Evolutionary conservation across 2,888 invertebrate species (phyloP).

Genomic region (Endomychus coccineus): DNA sequence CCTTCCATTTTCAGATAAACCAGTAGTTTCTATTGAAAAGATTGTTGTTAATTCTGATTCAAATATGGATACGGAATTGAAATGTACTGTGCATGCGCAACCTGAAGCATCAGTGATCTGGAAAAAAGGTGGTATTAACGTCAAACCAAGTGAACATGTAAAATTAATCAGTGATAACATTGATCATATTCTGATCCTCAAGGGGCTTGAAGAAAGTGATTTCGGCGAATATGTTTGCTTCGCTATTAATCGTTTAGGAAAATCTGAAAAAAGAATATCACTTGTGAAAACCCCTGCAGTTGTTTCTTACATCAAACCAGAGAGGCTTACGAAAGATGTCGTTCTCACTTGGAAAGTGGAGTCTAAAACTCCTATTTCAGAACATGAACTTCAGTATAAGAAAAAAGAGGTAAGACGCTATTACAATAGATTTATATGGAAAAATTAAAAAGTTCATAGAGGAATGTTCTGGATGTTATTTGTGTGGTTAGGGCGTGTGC

Average conservation of each 20-base stretch:
- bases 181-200: conserved; percentile 34
- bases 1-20: conserved; percentile 43
- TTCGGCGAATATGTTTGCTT: conserved; percentile 44
- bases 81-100: conserved; percentile 43
- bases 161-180: conserved; percentile 28
- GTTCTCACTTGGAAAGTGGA: conserved; percentile 45
- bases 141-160: conserved; percentile 25
- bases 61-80: conserved; percentile 40
- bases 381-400: conserved; percentile 44
- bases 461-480: too few species aligned
- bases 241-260: conserved; percentile 40
- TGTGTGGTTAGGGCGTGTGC: neutral
- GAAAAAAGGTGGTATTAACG: conserved; percentile 35
- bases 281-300: conserved; percentile 34
- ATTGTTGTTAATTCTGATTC: conserved; percentile 41
- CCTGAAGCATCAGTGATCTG: conserved; percentile 39
- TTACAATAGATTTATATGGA: neutral
- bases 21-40: conserved; percentile 41
- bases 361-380: conserved; percentile 42
- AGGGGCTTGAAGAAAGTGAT: conserved; percentile 34
- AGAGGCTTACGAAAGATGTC: conserved; percentile 30
- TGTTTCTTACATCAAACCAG: conserved; percentile 25
- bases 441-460: neutral
- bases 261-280: conserved; percentile 31
- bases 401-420: conserved; percentile 43